Conservation (phyloP, 92 coral and sea anemone genomes). For the Zoanthus sansibaricus region DNA sequence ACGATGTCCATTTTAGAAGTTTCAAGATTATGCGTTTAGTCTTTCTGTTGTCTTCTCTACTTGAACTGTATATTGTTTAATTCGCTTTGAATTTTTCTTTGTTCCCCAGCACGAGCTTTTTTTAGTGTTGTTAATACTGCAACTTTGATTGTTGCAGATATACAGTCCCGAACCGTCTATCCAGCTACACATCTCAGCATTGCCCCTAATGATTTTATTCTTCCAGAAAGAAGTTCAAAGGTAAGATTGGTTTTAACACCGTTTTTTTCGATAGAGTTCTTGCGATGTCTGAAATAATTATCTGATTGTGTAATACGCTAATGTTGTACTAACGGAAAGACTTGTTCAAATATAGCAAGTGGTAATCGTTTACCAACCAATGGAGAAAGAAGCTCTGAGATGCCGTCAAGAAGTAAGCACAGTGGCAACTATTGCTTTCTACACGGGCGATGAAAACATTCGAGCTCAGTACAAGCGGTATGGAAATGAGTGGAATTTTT, state of each 20-base stretch:
- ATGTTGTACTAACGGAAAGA: background rate
- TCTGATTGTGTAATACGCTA: background rate
- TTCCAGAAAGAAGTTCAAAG: slow-evolving; percentile 94
- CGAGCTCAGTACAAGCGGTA: slow-evolving; percentile 90
- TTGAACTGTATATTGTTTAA: no score
- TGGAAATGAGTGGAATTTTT: background rate
- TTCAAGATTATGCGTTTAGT: no score
- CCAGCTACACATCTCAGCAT: slow-evolving; percentile 87
- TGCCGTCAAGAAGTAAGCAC: slow-evolving; percentile 83
- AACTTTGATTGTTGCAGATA: slow-evolving; percentile 52
- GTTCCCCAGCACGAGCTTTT: no score
- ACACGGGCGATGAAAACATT: slow-evolving; percentile 92
- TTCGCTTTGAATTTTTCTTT: no score
- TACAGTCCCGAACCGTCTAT: slow-evolving; percentile 75
- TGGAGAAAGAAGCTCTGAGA: slow-evolving; percentile 91
- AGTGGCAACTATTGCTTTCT: slow-evolving; percentile 90
- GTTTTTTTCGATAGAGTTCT: background rate
- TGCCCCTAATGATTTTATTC: slow-evolving; percentile 86
- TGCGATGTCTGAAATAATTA: background rate
- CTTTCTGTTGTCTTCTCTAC: no score
- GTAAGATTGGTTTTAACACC: slow-evolving; percentile 44
- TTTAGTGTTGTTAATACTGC: background rate
- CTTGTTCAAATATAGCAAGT: slow-evolving; percentile 65
- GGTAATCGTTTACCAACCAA: slow-evolving; percentile 86
- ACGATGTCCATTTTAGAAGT: no score